A percentile compares a stretch with the other conserved stretches of the same genome.
Conservation (phyloP, 2,888 invertebrate genomes). For the Syritta pipiens region DNA sequence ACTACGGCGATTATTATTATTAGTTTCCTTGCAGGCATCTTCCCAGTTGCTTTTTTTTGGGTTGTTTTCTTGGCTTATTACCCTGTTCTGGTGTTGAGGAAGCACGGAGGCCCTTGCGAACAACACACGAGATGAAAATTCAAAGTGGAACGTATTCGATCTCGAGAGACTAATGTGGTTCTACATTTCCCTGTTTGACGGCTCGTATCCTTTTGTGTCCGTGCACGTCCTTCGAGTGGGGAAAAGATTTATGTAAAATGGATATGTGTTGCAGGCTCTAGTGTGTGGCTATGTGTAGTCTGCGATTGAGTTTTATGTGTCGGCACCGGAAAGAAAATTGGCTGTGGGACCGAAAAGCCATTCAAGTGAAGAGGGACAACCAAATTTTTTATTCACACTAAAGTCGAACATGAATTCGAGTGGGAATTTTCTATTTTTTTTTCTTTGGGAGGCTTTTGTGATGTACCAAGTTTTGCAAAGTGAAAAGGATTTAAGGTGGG, state of each 20-base stretch:
- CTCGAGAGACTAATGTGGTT: constrained; percentile 62
- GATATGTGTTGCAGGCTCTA: constrained; percentile 49
- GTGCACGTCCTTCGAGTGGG: constrained; percentile 24
- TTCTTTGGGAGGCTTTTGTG: too few species aligned
- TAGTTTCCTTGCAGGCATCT: constrained; percentile 27
- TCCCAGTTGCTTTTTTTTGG: not conserved
- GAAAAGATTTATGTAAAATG: constrained; percentile 58
- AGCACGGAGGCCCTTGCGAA: constrained; percentile 38
- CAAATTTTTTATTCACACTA: constrained; percentile 32
- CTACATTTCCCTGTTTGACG: constrained; percentile 55
- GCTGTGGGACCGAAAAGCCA: constrained; percentile 2
- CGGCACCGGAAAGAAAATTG: constrained; percentile 38
- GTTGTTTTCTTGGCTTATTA: constrained; percentile 1
- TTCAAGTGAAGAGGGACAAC: constrained; percentile 19
- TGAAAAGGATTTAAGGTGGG: not conserved
- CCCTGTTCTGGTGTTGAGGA: constrained; percentile 10
- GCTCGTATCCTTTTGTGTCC: constrained; percentile 57
- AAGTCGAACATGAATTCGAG: too few species aligned
- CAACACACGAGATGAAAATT: constrained; percentile 44
- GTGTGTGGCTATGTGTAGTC: not conserved
- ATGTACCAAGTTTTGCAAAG: too few species aligned
- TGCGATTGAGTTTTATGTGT: constrained; percentile 37
- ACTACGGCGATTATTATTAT: constrained; percentile 51
- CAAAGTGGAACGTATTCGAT: constrained; percentile 50
- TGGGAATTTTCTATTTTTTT: too few species aligned